phyloP scores from a whole-genome alignment of 2,797 vertebrate genomes.

The Diplodus sargus region DNA sequence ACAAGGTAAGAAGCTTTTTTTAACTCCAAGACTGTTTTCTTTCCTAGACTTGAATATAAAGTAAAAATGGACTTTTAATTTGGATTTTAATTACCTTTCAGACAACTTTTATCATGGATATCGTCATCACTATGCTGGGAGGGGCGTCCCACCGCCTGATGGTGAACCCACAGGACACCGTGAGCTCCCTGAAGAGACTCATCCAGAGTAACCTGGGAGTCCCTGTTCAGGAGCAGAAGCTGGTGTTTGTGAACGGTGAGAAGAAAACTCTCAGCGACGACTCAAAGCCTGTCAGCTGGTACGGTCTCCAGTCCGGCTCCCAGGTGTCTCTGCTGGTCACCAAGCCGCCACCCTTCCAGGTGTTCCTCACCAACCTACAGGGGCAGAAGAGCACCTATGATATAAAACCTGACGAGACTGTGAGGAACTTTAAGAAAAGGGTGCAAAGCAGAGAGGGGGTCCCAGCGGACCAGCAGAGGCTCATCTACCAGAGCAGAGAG shows the following conservation, averaged over 20 bases:
- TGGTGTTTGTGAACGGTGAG: slow-evolving; percentile 61
- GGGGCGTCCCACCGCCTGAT: neutral
- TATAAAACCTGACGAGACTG: slow-evolving; percentile 56
- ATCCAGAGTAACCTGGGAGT: slow-evolving; percentile 26
- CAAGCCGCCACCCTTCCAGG: slow-evolving; percentile 59
- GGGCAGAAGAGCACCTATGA: slow-evolving; percentile 60
- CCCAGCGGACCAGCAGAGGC: slow-evolving; percentile 75
- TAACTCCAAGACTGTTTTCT: too few species aligned
- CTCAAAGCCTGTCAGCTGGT: slow-evolving; percentile 27
- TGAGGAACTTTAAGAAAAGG: slow-evolving; percentile 64
- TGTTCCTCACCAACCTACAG: slow-evolving; percentile 72
- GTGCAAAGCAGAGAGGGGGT: slow-evolving; percentile 63
- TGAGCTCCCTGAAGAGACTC: slow-evolving; percentile 59
- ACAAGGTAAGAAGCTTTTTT: slow-evolving; percentile 33
- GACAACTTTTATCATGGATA: slow-evolving; percentile 59
- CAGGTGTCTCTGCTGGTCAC: slow-evolving; percentile 69
- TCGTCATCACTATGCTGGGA: slow-evolving; percentile 62
- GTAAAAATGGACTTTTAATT: too few species aligned
- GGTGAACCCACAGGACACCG: slow-evolving; percentile 43
- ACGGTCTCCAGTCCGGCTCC: slow-evolving; percentile 62
- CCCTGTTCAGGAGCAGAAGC: neutral
- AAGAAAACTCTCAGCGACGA: slow-evolving; percentile 59
- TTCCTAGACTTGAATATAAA: too few species aligned
- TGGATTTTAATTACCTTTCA: neutral
- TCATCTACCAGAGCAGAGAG: slow-evolving; percentile 63